Evolutionary conservation across 1,140 invertebrate genomes (phyloP), one percentile per base, ranked within the genome.

Genomic region (Trialeurodes vaporariorum): DNA sequence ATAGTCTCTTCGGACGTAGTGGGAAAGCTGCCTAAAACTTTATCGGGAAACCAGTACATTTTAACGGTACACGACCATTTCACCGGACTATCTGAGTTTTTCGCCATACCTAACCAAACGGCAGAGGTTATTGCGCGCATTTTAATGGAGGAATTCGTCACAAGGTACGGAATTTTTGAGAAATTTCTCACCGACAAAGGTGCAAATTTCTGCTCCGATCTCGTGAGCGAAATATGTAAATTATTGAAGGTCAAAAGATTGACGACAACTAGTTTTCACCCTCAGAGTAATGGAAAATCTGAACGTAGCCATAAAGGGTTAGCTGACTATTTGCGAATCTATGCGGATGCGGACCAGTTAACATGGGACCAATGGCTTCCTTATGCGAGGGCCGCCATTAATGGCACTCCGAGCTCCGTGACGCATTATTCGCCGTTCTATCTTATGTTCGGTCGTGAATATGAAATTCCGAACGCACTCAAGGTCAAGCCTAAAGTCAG

Each of bases 211-310:
- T 58, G 59, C 23, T 66, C 59, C n/a, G 22, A 68, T 21, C 2
- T 66, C 12, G 60, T 71, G 1, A 60, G 66, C 26, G 21, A 66
- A 27, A 24, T 79, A 2, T 73, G 66, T 13, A 76, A 74, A 70
- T 70, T 76, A 9, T 49, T 67, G 13, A 61, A 65, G 27, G 67
- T 70, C 13, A 62, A 70, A 49, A 67, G 64, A 49, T 49, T 61
- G 1, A 40, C 24, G 12, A 79, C 74, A 22, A 77, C 75, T 9
- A 71, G 76, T n/a, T 80, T 80, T 70, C 75, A 79, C 58, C 77
- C 77, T 24, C 73, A 79, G 72, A 76, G 73, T 1, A 76, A 75
- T 63, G 78, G 76, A 13, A 68, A 23, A 12, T 2, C 67, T 17
- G 70, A 71, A 66, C 59, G 68, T 34, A 58, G 22, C n/a, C 63